Base-by-base conservation (phyloP, 1,140 invertebrate species). In the Medauroidea extradentata region DNA sequence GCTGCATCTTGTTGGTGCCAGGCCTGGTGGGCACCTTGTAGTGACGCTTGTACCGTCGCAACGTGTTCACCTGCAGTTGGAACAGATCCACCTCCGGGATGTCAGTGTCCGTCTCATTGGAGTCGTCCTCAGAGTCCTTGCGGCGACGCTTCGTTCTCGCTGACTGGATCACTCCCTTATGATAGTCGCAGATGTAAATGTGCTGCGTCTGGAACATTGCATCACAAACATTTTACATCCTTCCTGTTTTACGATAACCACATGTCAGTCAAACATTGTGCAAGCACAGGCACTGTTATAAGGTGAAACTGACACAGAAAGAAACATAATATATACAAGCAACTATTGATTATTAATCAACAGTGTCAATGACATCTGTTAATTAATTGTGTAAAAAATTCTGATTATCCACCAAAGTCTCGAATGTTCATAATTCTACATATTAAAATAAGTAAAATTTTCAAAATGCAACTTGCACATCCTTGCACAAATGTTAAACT, bases 111-210 rank as follows among this genome's bases (percentile, higher is more conserved):
- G 87, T 88, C 67, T 93, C 90, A 69, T 90, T 91, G 59, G 89
- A 91, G 67, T 96, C 94, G 71, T 95, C 93, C 64, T 96, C 93
- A 8, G 92, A 95, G 70, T 97, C 93, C 72, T 92, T 91, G 59
- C 91, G 84, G 59, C 91, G 82, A 46, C 91, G 85, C 65, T 94
- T 89, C 3, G 87, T 89, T 63, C 94, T 83, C 13, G 94, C 91
- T 73, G 88, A 92, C 73, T 97, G 94, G 66, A 98, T 98, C 64
- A 96, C 88, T 71, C 86, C 86, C 77, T 98, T 98, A 73, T 98
- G 95, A 70, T 90, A 88, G 72, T 98, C 95, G 80, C 96, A 98
- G 67, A 98, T 98, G 73, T 98, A 98, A 70, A 91, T 95, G 69
- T 98, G 94, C 65, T 88, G 82, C 38, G 91, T 91, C 91, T 94